These are phyloP conservation scores for Ficedula albicollis DNA, from an alignment of 2,797 vertebrate genomes.

Conservation along the genomic window DNA sequence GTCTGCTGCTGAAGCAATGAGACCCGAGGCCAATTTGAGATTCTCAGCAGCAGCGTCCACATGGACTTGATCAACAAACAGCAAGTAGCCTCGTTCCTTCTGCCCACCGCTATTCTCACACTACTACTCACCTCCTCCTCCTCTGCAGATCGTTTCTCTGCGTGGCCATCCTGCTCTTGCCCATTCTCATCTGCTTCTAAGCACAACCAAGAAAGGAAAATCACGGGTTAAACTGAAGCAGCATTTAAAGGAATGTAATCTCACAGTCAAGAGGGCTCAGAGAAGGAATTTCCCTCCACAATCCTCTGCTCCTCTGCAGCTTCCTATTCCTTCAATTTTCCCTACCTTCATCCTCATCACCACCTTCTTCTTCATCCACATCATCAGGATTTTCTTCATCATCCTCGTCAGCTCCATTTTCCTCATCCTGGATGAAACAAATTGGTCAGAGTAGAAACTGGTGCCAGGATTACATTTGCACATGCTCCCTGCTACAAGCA, in stretches of 20 bases:
- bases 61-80: neutral
- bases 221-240: neutral
- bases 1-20: neutral
- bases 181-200: conserved; percentile 80
- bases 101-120: neutral
- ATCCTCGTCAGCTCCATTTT: conserved; percentile 78
- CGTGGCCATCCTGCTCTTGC: conserved; percentile 77
- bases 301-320: neutral
- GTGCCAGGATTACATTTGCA: neutral
- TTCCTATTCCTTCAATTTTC: neutral
- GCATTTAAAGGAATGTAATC: neutral
- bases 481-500: neutral
- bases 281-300: neutral
- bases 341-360: conserved; percentile 77
- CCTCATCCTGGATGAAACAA: conserved; percentile 71
- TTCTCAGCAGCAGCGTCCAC: neutral
- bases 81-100: neutral
- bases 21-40: fast-evolving
- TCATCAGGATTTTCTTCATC: conserved; percentile 77
- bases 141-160: conserved; percentile 80
- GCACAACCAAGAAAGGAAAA: neutral
- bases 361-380: conserved; percentile 76
- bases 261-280: neutral
- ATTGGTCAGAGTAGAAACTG: neutral
- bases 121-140: conserved; percentile 71